Conservation (phyloP, 1,140 invertebrate species). For the Caenorhabditis latens region DNA sequence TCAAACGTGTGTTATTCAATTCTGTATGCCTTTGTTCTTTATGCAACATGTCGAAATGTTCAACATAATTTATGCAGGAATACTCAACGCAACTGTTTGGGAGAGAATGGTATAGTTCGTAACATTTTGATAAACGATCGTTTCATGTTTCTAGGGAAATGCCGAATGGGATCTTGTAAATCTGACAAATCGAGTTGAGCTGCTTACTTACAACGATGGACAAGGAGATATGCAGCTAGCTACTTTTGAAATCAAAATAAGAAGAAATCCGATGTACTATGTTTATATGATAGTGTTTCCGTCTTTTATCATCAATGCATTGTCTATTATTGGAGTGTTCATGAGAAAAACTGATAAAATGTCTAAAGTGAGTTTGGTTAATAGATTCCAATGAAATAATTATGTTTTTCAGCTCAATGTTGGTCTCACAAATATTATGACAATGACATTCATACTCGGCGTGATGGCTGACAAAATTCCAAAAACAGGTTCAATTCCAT, state of each 20-base stretch:
- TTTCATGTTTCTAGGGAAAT: neutral
- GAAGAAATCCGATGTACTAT: constrained; percentile 9
- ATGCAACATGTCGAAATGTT: neutral
- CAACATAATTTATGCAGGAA: neutral
- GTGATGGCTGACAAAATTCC: constrained; percentile 18
- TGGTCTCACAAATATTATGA: neutral
- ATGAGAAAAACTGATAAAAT: constrained; percentile 4
- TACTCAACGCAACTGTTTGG: neutral
- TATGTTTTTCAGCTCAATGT: neutral
- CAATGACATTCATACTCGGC: constrained; percentile 1
- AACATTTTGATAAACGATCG: too few relatives aligned
- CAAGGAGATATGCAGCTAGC: neutral
- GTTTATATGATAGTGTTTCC: neutral
- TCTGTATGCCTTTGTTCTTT: constrained; percentile 1
- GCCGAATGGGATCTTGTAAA: constrained; percentile 20
- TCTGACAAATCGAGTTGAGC: neutral
- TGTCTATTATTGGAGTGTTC: constrained; percentile 1
- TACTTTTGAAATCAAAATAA: neutral
- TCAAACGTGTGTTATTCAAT: neutral
- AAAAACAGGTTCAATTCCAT: neutral
- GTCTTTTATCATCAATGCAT: neutral
- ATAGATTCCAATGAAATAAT: neutral
- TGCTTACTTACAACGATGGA: neutral
- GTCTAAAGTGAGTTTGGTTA: neutral
- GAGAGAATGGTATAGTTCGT: neutral